Percentiles rank a stretch among this genome's conserved stretches.
phyloP scores from a whole-genome alignment of 2,113 vertebrate species.

The Sturnus vulgaris region DNA sequence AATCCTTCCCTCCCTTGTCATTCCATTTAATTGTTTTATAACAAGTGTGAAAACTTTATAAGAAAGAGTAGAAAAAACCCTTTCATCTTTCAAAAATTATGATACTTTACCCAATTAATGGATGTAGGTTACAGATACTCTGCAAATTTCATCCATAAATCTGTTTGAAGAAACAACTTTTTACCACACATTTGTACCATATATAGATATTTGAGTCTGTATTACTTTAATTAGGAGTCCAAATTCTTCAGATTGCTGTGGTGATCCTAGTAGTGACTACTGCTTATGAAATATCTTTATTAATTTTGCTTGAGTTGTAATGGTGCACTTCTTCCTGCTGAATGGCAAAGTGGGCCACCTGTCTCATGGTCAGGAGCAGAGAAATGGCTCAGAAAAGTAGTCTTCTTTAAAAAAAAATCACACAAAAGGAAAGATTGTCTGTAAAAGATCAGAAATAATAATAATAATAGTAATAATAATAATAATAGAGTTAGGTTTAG shows the following conservation, averaged over 20 bases:
- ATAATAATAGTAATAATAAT: neutral
- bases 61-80: neutral
- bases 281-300: neutral
- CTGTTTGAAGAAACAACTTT: constrained; percentile 15
- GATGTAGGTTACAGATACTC: neutral
- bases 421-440: neutral
- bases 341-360: neutral
- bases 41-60: neutral
- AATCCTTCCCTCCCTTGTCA: neutral
- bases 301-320: neutral
- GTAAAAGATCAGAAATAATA: neutral
- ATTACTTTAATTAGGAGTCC: neutral
- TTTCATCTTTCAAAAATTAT: constrained; percentile 8
- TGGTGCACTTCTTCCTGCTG: neutral
- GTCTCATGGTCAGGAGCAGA: neutral
- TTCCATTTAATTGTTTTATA: neutral
- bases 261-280: neutral
- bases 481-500: neutral
- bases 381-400: neutral
- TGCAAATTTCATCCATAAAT: constrained; percentile 18
- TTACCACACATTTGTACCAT: neutral
- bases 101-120: neutral
- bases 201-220: neutral
- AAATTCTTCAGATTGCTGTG: neutral
- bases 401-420: neutral